Conservation (phyloP, 2,797 vertebrate species). For the Acanthurus tractus region DNA sequence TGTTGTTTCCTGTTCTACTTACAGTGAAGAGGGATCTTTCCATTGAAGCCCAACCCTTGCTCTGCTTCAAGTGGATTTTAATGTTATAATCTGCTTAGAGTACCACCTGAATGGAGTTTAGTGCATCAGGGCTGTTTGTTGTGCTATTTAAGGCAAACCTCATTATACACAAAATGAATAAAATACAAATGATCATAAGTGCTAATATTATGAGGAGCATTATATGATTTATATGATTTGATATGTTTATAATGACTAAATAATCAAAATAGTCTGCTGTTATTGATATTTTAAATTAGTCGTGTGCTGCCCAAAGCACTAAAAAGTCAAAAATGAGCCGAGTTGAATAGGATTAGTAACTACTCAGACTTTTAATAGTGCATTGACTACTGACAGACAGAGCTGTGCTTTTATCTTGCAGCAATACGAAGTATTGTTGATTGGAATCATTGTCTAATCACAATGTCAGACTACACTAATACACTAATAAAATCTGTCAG, state of each 20-base stretch:
- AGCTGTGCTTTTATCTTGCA: not conserved
- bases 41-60: not conserved
- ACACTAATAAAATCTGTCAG: not conserved
- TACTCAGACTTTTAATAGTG: not conserved
- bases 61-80: constrained; percentile 4
- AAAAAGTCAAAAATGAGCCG: not conserved
- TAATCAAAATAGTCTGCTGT: not conserved
- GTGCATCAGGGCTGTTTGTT: constrained; percentile 17
- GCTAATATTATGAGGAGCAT: not conserved
- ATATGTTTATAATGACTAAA: not conserved
- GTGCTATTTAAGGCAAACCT: constrained; percentile 15
- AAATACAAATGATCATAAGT: constrained; percentile 5
- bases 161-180: not conserved
- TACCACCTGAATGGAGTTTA: constrained; percentile 27
- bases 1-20: not conserved
- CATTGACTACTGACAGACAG: not conserved
- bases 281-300: not conserved
- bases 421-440: not conserved
- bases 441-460: not conserved
- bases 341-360: not conserved
- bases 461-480: constrained; percentile 1
- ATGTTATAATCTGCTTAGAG: constrained; percentile 8
- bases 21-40: not conserved
- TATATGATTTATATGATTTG: not conserved
- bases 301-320: not conserved